Conservation (phyloP, 2,888 invertebrate species). For the Aleiodes alternator region DNA sequence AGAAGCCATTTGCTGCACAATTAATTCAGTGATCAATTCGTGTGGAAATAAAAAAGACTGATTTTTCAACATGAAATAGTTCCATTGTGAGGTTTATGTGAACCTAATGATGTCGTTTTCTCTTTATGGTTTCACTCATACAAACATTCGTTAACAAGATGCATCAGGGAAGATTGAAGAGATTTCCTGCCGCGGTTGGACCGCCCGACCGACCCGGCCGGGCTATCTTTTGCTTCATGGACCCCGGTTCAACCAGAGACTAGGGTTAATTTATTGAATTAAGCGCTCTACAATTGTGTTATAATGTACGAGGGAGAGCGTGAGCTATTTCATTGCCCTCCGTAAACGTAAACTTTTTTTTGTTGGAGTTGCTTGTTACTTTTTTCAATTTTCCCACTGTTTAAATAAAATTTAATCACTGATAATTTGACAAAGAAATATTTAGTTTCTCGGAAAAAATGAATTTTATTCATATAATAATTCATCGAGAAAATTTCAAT, state of each 20-base stretch:
- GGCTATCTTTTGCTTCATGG: slow-evolving; percentile 52
- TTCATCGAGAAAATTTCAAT: too few relatives aligned
- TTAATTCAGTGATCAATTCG: too few relatives aligned
- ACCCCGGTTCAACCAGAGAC: slow-evolving; percentile 63
- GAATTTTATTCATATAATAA: too few relatives aligned
- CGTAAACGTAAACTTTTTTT: slow-evolving; percentile 63
- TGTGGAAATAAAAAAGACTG: too few relatives aligned
- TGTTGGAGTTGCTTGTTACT: slow-evolving; percentile 16
- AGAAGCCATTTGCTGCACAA: too few relatives aligned
- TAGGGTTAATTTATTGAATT: slow-evolving; percentile 74
- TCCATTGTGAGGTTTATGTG: too few relatives aligned
- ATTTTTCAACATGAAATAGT: too few relatives aligned
- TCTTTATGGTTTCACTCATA: slow-evolving; percentile 54
- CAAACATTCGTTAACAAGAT: slow-evolving; percentile 72
- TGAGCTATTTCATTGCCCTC: too few relatives aligned
- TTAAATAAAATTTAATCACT: too few relatives aligned
- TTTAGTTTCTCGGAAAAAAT: too few relatives aligned
- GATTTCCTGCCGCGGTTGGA: slow-evolving; percentile 72
- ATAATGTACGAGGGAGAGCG: slow-evolving; percentile 63
- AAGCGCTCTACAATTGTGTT: slow-evolving; percentile 71
- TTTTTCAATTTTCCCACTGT: neutral
- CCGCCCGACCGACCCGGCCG: slow-evolving; percentile 46
- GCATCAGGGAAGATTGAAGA: slow-evolving; percentile 73
- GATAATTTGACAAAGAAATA: too few relatives aligned
- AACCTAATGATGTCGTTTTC: too few relatives aligned